These are phyloP conservation scores for Penaeus japonicus DNA, from an alignment of 1,140 invertebrate genomes.

Conservation along the genomic window DNA sequence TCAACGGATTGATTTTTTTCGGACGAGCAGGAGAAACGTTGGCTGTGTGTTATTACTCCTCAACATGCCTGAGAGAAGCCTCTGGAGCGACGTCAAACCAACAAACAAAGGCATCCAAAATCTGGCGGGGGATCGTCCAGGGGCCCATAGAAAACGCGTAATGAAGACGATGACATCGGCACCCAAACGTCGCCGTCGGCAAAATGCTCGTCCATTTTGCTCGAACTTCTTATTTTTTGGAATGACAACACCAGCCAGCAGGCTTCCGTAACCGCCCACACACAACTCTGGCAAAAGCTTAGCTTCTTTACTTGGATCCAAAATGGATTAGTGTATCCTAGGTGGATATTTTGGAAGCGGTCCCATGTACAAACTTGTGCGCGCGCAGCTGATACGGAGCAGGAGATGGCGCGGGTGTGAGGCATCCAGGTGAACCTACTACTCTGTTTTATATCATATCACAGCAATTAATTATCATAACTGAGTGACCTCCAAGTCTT, in stretches of 20 bases:
- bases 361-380: constrained; percentile 37
- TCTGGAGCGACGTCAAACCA: neutral
- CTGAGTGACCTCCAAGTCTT: neutral
- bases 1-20: neutral
- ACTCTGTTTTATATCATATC: constrained; percentile 13
- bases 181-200: constrained; percentile 14
- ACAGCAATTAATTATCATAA: neutral
- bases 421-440: constrained; percentile 49
- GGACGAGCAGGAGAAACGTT: neutral
- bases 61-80: neutral
- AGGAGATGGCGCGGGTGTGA: constrained; percentile 35
- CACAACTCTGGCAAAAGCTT: neutral
- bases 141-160: constrained; percentile 50
- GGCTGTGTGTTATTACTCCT: neutral
- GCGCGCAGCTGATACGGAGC: constrained; percentile 42
- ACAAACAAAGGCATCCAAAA: constrained; percentile 31
- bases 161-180: constrained; percentile 39
- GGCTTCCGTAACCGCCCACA: no score
- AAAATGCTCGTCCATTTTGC: neutral
- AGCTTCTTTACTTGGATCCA: neutral
- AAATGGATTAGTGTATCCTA: constrained; percentile 17
- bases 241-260: neutral
- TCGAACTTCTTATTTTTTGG: neutral
- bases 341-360: constrained; percentile 38
- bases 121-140: constrained; percentile 41